phyloP scores from a whole-genome alignment of 2,113 vertebrate genomes.

The Dasypus novemcinctus region DNA sequence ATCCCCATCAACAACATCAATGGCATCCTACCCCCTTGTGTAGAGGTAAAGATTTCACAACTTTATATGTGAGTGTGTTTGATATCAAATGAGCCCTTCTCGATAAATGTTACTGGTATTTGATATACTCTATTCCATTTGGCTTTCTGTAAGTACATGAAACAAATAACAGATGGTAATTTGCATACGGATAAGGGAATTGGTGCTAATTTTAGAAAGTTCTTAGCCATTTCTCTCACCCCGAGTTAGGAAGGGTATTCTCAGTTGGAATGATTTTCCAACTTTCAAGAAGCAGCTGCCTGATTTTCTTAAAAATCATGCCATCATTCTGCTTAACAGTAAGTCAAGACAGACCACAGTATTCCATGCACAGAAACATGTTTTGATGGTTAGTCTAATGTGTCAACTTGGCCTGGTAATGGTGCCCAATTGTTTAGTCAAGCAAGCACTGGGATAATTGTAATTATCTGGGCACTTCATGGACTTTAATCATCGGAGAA shows the following conservation, averaged over 20 bases:
- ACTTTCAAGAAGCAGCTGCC: slow-evolving; percentile 29
- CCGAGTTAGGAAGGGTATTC: slow-evolving; percentile 54
- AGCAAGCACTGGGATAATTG: too few species aligned
- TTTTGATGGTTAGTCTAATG: too few species aligned
- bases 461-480: too few species aligned
- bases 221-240: slow-evolving; percentile 53
- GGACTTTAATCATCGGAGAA: too few species aligned
- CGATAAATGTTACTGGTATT: slow-evolving; percentile 32
- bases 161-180: slow-evolving; percentile 64
- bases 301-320: slow-evolving; percentile 29
- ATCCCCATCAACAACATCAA: background rate
- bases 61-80: background rate
- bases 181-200: slow-evolving; percentile 39
- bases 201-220: slow-evolving; percentile 64
- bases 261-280: slow-evolving; percentile 49
- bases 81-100: slow-evolving; percentile 14
- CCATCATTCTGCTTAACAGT: background rate
- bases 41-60: background rate
- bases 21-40: background rate
- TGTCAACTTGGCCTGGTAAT: too few species aligned
- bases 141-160: slow-evolving; percentile 18
- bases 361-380: background rate
- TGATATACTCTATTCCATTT: slow-evolving; percentile 29
- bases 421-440: too few species aligned
- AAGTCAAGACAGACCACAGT: background rate